Base-by-base conservation (phyloP, 2,797 vertebrate genomes). In the Cryptoblepharus egeriae region DNA sequence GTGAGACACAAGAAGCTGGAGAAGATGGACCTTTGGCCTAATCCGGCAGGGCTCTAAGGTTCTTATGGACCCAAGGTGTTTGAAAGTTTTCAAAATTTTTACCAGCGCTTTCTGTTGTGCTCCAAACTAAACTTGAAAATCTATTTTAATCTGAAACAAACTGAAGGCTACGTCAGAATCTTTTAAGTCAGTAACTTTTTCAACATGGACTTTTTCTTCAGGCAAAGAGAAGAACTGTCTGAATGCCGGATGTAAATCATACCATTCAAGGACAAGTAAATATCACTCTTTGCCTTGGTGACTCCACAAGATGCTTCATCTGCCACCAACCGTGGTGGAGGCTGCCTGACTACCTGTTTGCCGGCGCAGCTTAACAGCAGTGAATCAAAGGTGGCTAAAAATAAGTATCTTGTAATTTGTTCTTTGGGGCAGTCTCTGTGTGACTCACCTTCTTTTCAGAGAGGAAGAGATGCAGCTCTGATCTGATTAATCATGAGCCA, bases 361-460 rank as follows among this genome's bases (percentile, higher is more conserved):
- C 45, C 52, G 88, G 79, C 69, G 86, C 83, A 11, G 57, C 81
- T 78, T 86, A 78, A 84, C 1, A 45, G 16, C 32, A 87, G 57
- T 79, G 88, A 79, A 68, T 92, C 75, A 89, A 78, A 90, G 82
- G 86, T 86, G 28, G 69, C 65, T 80, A 89, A 88, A 85, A 88
- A 57, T 82, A 87, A 70, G 80, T 65, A 49, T 73, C 37, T 65
- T 85, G 2, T 71, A 61, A 81, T 90, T 84, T 88, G 0, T 70
- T 88, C 68, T 84, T 85, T 42, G 15, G 63, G 90, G 61, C 28
- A 90, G 75, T 68, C 20, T 39, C 35, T 6, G 49, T 57, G 39
- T 91, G 91, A 91, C 49, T 92, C 85, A 78, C 58, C 45, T 84
- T 91, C 7, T 88, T 90, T 90, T 84, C 75, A 64, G 39, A 87